phyloP scores from a whole-genome alignment of 64 coral and sea anemone genomes.

The Montipora sp. region DNA sequence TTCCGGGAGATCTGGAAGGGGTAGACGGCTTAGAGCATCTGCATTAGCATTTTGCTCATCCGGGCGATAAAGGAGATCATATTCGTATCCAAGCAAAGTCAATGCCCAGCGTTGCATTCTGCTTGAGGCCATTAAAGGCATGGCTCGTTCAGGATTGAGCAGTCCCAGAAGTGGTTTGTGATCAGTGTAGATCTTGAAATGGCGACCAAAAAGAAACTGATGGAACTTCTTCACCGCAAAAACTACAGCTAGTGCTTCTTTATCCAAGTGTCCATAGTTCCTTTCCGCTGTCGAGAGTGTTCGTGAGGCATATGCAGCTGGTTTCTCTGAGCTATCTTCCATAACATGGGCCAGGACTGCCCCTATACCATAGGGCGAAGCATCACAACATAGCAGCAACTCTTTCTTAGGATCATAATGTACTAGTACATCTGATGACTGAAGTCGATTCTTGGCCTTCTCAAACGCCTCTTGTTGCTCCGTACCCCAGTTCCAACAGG shows the following conservation, averaged over 20 bases:
- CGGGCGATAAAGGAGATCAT: no score
- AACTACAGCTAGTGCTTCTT: background rate
- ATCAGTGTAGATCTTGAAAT: constrained; percentile 52
- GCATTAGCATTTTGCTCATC: background rate
- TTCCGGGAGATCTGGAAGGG: background rate
- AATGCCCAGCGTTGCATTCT: constrained; percentile 12
- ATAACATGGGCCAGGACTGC: constrained; percentile 50
- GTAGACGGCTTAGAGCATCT: background rate
- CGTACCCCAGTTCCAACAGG: background rate
- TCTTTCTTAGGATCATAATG: constrained; percentile 53
- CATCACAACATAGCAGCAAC: constrained; percentile 42
- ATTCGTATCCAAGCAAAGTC: background rate
- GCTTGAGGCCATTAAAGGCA: background rate
- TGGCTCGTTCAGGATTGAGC: background rate
- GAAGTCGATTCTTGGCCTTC: background rate
- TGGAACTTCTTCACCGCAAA: constrained; percentile 11
- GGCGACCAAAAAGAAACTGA: constrained; percentile 18
- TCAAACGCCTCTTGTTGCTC: background rate
- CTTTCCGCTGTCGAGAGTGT: no score
- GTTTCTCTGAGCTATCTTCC: no score
- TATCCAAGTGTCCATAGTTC: background rate
- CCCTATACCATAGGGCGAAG: constrained; percentile 22
- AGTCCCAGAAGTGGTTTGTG: constrained; percentile 56
- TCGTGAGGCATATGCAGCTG: no score
- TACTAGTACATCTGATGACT: constrained; percentile 16